These are phyloP conservation scores for Eretmocerus hayati DNA, from an alignment of 2,888 invertebrate species.

Conservation along the genomic window DNA sequence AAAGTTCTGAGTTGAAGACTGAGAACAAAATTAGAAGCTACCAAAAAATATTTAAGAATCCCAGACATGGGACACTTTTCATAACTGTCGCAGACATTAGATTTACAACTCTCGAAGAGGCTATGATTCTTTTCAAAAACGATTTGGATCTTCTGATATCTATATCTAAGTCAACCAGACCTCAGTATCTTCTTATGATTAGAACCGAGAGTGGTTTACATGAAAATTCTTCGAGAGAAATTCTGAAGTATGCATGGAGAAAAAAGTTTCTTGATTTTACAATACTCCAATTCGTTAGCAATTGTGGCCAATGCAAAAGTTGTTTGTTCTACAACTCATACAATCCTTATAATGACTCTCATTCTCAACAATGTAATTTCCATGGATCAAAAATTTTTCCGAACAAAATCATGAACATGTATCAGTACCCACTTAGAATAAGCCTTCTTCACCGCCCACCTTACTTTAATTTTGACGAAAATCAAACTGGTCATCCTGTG, in stretches of 20 bases:
- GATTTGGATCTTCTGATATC: too few species aligned
- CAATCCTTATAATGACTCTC: constrained; percentile 12
- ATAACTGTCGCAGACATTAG: too few species aligned
- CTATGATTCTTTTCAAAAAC: too few species aligned
- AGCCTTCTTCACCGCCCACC: constrained; percentile 6
- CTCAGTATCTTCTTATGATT: too few species aligned
- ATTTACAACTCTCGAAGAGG: too few species aligned
- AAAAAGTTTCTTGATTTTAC: constrained; percentile 6
- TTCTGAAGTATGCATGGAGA: neutral
- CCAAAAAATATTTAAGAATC: neutral
- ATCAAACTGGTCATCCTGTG: neutral
- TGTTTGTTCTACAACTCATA: constrained; percentile 8
- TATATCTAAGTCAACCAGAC: too few species aligned
- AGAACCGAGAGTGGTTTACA: too few species aligned
- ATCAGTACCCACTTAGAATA: constrained; percentile 22
- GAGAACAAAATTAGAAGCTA: too few species aligned
- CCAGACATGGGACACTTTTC: neutral
- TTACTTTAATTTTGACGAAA: neutral
- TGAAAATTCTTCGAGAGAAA: neutral
- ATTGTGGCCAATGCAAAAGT: neutral
- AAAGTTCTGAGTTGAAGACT: neutral
- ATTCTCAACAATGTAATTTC: neutral
- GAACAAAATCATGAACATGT: constrained; percentile 23
- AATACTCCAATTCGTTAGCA: constrained; percentile 6
- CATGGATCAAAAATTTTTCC: constrained; percentile 22